Base-by-base conservation (phyloP, 2,888 invertebrate species). In the Drosophila paramelanica region DNA sequence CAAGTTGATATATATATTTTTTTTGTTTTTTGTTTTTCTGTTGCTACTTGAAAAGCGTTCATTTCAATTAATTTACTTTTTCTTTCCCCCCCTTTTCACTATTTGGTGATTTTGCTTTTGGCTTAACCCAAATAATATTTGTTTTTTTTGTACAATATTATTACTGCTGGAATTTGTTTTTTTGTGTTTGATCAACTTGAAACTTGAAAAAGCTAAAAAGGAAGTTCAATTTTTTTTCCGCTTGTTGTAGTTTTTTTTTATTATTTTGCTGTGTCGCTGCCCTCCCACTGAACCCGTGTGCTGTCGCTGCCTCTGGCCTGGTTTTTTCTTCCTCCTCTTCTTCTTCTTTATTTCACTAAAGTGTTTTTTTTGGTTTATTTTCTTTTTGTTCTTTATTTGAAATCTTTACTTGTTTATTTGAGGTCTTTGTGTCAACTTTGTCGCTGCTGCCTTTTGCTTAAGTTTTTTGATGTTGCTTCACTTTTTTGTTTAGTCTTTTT, bases 381-480 rank as follows among this genome's bases (percentile, higher is more conserved):
- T 53, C 39, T 56, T 59, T 47, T 66, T 23, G 23, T 23, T 62
- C 53, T 42, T 67, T 72, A 62, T 62, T 83, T 70, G 57, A 85
- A 85, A 80, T 86, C 65, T 66, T 55, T 47, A 74, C 75, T 81
- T 84, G 84, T 87, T 84, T 87, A 58, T 75, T 87, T 89, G 76
- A 89, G 83, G 87, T 84, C 83, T 84, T 88, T 88, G 87, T 84
- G 89, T 84, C 83, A 84, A 84, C 89, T 74, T 62, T 59, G 60
- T 58, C 72, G 77, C 73, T 76, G 77, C 53, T 64, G 66, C 51
- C 25, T 46, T 31, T 17, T 45, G 51, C 52, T 45, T 36, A 43
- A 38, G 47, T 69, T 69, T 59, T 39, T 25, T 23, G 23, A 14
- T 47, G 47, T 53, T 38, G 51, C 47, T 53, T 45, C 39, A 39